Evolutionary conservation across 2,888 invertebrate species (phyloP).

Genomic region (Zaprionus bogoriensis): DNA sequence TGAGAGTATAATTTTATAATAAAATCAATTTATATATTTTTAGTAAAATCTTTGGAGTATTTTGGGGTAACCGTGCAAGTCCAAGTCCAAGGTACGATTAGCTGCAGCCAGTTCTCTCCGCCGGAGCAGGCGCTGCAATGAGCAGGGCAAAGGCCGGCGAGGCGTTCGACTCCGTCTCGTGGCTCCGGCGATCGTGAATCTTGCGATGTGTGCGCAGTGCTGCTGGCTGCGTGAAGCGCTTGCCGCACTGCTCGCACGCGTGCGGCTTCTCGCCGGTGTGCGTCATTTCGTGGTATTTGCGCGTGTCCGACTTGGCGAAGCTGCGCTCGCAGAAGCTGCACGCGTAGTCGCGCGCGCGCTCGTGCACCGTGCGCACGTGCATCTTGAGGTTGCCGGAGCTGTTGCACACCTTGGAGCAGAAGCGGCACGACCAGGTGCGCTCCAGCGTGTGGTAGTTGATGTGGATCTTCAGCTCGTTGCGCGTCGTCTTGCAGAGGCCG

Average conservation of each 20-base stretch:
- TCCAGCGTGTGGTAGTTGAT: slow-evolving; percentile 80
- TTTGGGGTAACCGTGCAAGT: too few species aligned
- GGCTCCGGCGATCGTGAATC: slow-evolving; percentile 58
- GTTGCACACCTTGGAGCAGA: slow-evolving; percentile 75
- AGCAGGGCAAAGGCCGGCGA: slow-evolving; percentile 2
- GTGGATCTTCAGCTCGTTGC: slow-evolving; percentile 77
- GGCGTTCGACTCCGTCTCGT: not conserved
- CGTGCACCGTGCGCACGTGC: slow-evolving; percentile 77
- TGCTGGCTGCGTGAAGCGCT: slow-evolving; percentile 74
- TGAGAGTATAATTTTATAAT: too few species aligned
- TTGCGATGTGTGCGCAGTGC: slow-evolving; percentile 77
- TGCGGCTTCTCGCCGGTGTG: slow-evolving; percentile 81
- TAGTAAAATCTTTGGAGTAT: slow-evolving; percentile 8
- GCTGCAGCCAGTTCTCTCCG: not conserved
- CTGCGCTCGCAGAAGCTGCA: slow-evolving; percentile 75
- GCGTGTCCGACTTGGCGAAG: slow-evolving; percentile 78
- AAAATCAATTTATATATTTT: not conserved
- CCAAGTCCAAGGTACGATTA: too few species aligned
- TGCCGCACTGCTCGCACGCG: slow-evolving; percentile 72
- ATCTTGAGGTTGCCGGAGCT: slow-evolving; percentile 76
- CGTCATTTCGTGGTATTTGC: slow-evolving; percentile 81
- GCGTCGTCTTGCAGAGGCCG: slow-evolving; percentile 77
- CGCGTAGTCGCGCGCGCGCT: slow-evolving; percentile 71
- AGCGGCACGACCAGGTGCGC: slow-evolving; percentile 73
- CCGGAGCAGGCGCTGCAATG: not conserved